phyloP scores from a whole-genome alignment of 2,797 vertebrate genomes.

The Phoxinus dragarum region DNA sequence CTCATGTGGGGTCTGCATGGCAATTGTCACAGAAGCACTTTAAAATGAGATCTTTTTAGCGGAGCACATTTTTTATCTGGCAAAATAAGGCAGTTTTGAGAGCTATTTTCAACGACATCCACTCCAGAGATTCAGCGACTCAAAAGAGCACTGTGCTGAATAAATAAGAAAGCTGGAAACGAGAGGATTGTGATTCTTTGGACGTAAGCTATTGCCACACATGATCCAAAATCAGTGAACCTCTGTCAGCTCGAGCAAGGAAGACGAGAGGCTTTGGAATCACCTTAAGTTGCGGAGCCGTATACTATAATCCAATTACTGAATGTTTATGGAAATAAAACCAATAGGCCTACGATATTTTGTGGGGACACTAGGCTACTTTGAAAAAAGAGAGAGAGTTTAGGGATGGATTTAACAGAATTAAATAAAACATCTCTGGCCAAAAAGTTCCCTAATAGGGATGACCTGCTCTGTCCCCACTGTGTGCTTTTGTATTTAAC shows the following conservation, averaged over 20 bases:
- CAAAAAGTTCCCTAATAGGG: background rate
- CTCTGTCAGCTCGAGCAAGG: conserved; percentile 1
- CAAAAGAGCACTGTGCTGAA: conserved; percentile 63
- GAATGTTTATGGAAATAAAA: conserved; percentile 3
- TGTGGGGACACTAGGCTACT: background rate
- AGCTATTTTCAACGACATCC: conserved; percentile 73
- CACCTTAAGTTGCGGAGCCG: conserved; percentile 4
- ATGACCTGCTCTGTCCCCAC: background rate
- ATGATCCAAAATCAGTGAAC: conserved; percentile 5
- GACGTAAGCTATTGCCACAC: conserved; percentile 4
- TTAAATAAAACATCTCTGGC: background rate
- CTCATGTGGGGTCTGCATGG: conserved; percentile 67
- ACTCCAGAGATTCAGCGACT: conserved; percentile 65
- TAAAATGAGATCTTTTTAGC: conserved; percentile 75
- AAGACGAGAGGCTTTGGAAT: conserved; percentile 1
- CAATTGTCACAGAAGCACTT: conserved; percentile 80
- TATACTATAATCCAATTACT: conserved; percentile 39
- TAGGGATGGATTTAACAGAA: background rate
- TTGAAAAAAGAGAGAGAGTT: background rate
- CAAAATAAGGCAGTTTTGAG: conserved; percentile 74
- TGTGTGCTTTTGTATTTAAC: background rate
- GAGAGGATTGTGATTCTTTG: conserved; percentile 59
- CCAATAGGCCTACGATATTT: background rate
- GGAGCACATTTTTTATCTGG: conserved; percentile 73
- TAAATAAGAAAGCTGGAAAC: conserved; percentile 68